Base-by-base conservation (phyloP, 2,797 vertebrate species). In the Percopsis omiscomaycus region DNA sequence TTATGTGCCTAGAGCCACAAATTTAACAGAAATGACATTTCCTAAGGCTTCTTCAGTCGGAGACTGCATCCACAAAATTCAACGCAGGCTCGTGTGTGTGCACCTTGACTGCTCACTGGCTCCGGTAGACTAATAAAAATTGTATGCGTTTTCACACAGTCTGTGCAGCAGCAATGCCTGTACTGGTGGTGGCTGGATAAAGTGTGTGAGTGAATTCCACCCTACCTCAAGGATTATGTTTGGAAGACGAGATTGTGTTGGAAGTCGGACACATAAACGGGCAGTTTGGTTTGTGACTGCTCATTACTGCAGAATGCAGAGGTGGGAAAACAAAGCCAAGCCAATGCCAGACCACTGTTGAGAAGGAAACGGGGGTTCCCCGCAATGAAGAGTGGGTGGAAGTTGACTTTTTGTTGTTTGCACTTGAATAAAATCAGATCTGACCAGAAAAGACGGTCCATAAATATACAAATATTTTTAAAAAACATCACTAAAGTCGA, bases 261-360 rank as follows among this genome's bases (percentile, higher is more conserved):
- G 10, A 22, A 62, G 45, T 28, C 28, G 49, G 29, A 73, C 59
- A 61, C 47, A 64, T 45, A 57, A 42, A 47, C 3, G 32, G 27
- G 27, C 2, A 9, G 13, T 44, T 15, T 27, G 14, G 51, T 37
- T 61, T 64, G 53, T 59, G 54, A 54, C 55, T 48, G 50, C 71
- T 76, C 51, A 69, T 72, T 63, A 63, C 55, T 78, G 60, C 66
- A 70, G 54, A 57, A 78, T 70, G 64, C 72, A 73, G 72, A 58
- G 64, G 75, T 46, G 63, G 69, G 60, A n/a, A 55, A 59, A 58
- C 49, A 27, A 52, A 30, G 14, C 5, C 42, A 42, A 42, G 29
- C 11, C 13, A 14, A 37, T 15, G 47, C 14, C 58, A 55, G 4
- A 32, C 29, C 11, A 14, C 11, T 3, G 46, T 6, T 3, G n/a